Percentiles rank a stretch among this genome's conserved stretches.
Conservation (phyloP, 2,113 vertebrate species). For the Polypterus bichir region DNA sequence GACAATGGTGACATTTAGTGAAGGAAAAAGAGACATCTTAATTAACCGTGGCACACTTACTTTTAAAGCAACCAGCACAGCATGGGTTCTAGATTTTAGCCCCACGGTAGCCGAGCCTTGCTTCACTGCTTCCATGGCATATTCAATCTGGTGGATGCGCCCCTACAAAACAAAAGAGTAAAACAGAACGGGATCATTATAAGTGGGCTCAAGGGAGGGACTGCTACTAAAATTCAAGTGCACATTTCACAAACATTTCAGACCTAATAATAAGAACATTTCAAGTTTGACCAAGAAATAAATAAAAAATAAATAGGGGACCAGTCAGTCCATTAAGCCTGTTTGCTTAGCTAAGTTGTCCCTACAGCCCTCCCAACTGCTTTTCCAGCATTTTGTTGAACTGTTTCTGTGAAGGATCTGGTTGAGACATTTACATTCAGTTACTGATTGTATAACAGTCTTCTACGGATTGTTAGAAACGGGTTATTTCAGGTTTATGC, state of each 20-base stretch:
- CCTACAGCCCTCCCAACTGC: no score
- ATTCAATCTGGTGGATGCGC: conserved; percentile 95
- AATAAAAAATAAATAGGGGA: no score
- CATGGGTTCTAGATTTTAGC: conserved; percentile 78
- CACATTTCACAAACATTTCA: background rate
- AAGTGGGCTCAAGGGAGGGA: background rate
- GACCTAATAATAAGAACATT: no score
- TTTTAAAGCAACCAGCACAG: conserved; percentile 90
- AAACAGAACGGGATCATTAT: background rate
- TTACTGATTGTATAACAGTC: no score
- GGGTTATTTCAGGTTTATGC: no score
- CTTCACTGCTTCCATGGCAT: conserved; percentile 97
- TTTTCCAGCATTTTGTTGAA: no score
- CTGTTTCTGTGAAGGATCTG: no score
- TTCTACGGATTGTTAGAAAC: no score
- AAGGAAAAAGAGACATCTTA: background rate
- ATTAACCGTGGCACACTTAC: conserved; percentile 36
- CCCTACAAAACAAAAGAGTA: conserved; percentile 41
- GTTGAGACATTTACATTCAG: no score
- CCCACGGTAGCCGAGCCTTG: conserved; percentile 95
- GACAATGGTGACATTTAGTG: background rate
- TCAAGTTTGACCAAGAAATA: no score
- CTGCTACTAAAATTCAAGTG: background rate
- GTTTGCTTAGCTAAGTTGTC: no score
- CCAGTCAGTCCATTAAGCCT: no score